Percentiles rank a stretch among this genome's conserved stretches.
Evolutionary conservation across 2,113 vertebrate species (phyloP).

Genomic region (Semicossyphus pulcher): DNA sequence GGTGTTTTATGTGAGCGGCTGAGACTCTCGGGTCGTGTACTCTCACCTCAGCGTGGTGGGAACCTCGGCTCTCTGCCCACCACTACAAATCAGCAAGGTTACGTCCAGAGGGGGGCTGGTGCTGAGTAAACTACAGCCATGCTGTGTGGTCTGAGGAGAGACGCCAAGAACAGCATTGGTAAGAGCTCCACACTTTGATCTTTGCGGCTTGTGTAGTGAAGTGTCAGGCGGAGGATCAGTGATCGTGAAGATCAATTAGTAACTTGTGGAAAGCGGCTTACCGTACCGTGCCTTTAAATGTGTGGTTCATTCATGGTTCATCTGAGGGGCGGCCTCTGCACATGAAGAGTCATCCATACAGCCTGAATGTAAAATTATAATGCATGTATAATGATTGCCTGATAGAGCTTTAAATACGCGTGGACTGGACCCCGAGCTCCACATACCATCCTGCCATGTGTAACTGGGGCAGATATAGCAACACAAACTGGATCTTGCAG

Average conservation of each 20-base stretch:
- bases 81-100: constrained; percentile 49
- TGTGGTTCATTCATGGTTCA: background rate
- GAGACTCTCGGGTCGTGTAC: constrained; percentile 41
- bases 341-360: background rate
- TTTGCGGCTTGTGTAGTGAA: constrained; percentile 2
- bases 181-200: constrained; percentile 66
- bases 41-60: constrained; percentile 33
- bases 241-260: background rate
- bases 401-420: constrained; percentile 39
- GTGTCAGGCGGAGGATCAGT: constrained; percentile 11
- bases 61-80: constrained; percentile 33
- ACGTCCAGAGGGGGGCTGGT: constrained; percentile 59
- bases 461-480: constrained; percentile 64
- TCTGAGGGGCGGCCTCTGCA: background rate
- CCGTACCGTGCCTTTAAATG: background rate
- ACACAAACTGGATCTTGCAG: constrained; percentile 60
- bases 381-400: background rate
- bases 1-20: constrained; percentile 46
- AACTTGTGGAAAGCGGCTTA: background rate
- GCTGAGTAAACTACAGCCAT: constrained; percentile 70
- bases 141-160: constrained; percentile 85
- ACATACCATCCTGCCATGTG: constrained; percentile 31
- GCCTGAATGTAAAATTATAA: background rate
- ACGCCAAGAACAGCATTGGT: constrained; percentile 81
- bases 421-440: constrained; percentile 32